A percentile compares a stretch with the other conserved stretches of the same genome.
These are phyloP conservation scores for Astatotilapia flaviijosephi DNA, from an alignment of 2,113 vertebrate species.

Conservation along the genomic window DNA sequence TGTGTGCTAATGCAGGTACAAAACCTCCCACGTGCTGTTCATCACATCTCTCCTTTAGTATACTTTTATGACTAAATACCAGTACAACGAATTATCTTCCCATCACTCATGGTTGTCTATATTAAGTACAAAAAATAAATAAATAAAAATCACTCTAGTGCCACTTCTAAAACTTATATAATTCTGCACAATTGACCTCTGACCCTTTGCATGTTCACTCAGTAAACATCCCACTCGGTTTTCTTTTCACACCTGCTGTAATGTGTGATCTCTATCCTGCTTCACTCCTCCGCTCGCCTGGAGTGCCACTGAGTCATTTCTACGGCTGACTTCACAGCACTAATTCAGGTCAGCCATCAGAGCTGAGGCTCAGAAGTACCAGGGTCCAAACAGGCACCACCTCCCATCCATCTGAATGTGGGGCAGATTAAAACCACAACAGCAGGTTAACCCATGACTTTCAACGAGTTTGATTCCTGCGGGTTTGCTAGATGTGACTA, in stretches of 20 bases:
- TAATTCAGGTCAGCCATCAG: constrained; percentile 45
- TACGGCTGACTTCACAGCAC: constrained; percentile 37
- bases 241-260: background rate
- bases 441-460: constrained; percentile 13
- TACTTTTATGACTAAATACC: background rate
- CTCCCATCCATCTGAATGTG: constrained; percentile 11
- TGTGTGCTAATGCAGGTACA: background rate
- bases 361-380: constrained; percentile 16
- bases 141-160: background rate
- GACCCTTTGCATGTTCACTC: background rate
- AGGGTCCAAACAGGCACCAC: constrained; percentile 36
- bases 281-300: background rate
- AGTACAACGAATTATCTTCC: background rate
- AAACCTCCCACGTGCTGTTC: background rate
- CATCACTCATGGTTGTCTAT: background rate
- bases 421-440: constrained; percentile 33
- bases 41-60: background rate
- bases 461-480: background rate
- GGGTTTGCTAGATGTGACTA: background rate
- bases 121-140: background rate
- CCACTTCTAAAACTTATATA: background rate
- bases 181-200: background rate
- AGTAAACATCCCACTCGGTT: background rate
- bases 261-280: background rate
- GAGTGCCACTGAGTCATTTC: constrained; percentile 21